Base-by-base conservation (phyloP, 2,888 invertebrate genomes). In the Celastrina argiolus region DNA sequence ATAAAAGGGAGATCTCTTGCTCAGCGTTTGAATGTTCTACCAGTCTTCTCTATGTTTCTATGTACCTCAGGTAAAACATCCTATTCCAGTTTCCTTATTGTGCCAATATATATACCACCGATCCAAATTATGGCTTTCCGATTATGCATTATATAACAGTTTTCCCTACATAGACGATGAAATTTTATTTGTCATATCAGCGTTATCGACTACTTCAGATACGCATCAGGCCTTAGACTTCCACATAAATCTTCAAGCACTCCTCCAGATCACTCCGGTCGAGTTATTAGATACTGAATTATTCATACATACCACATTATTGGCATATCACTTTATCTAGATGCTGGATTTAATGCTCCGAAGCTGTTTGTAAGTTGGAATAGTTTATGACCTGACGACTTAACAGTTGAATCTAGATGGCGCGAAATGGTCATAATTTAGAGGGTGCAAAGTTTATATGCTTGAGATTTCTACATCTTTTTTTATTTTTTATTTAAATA, bases 211-310 rank as follows among this genome's bases (percentile, higher is more conserved):
- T 31, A 10, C 16, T 56, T 6, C n/a, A 31, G 31, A 58, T 58
- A 58, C n/a, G 28, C 31, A 58, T 58, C 58, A 22, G 18, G 12
- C 51, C 14, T 51, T 51, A 51, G 22, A 45, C 8, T 22, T 51
- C 22, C 26, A 51, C 51, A 51, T 51, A 51, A 51, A 51, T 51
- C 51, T 26, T 16, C n/a, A 14, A 51, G 51, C 8, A 51, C 51
- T 51, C 12, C 51, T 45, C 18, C 72, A 72, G 41, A 65, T 65
- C 69, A 69, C 67, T 67, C 68, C 67, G 65, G 59, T 59, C 66
- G 69, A 70, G 71, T 74, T 72, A 74, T 75, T 74, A 71, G 68
- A 69, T 69, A 22, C 66, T 75, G 75, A 74, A 77, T 75, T 69
- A 76, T 76, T 74, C 74, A 76, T 72, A 61, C 59, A 22, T 22